Percentiles rank a stretch among this genome's conserved stretches.
These are phyloP conservation scores for Chrysemys picta DNA, from an alignment of 2,113 vertebrate species.

Conservation along the genomic window DNA sequence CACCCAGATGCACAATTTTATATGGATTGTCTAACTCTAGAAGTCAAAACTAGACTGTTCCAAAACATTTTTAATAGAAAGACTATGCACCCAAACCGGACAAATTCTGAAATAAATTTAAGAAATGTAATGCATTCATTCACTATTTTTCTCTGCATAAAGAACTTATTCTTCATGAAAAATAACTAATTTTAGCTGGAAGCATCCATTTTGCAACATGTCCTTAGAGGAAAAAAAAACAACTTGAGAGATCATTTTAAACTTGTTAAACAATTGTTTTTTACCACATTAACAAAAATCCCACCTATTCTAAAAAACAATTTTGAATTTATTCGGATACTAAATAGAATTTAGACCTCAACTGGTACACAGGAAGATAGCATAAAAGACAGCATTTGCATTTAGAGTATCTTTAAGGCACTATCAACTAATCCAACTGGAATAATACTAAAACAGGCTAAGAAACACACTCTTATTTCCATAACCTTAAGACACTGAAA, in stretches of 20 bases:
- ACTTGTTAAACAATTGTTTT: background rate
- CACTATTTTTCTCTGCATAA: background rate
- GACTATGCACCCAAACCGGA: background rate
- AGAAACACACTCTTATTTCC: background rate
- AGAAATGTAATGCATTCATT: rapidly evolving
- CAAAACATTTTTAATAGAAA: background rate
- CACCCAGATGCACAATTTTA: background rate
- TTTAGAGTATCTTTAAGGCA: background rate
- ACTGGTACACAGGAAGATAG: background rate
- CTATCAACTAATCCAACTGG: background rate
- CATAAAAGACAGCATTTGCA: background rate
- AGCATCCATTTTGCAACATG: background rate
- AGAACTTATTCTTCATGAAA: background rate
- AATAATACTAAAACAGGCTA: background rate
- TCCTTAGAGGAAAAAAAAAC: background rate
- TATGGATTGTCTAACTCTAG: background rate
- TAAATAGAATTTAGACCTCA: background rate
- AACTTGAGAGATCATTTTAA: background rate
- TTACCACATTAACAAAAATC: background rate
- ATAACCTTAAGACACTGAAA: background rate
- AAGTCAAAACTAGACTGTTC: background rate
- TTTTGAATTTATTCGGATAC: background rate
- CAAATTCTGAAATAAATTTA: background rate
- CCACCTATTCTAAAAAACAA: background rate
- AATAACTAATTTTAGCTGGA: background rate